Evolutionary conservation across 2,113 vertebrate species (phyloP).

Genomic region (Terrapene triunguis): DNA sequence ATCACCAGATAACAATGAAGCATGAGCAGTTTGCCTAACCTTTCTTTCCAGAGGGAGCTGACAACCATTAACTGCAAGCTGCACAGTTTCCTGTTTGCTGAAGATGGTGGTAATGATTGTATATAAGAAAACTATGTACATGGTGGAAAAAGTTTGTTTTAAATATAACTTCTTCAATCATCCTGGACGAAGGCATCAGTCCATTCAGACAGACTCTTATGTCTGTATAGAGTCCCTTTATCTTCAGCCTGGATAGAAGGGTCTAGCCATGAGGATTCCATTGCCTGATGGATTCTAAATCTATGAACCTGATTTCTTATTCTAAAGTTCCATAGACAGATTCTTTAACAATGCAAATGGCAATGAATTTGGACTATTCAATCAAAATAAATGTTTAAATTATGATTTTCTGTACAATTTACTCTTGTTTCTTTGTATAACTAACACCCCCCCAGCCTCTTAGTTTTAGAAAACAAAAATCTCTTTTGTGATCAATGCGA

Average conservation of each 20-base stretch:
- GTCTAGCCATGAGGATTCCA: not conserved
- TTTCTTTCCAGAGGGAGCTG: not conserved
- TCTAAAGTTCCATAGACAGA: not conserved
- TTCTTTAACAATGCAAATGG: not conserved
- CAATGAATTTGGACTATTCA: not conserved
- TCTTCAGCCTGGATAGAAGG: not conserved
- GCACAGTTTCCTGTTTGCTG: conserved; percentile 6
- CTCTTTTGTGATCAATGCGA: not conserved
- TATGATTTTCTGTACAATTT: not conserved
- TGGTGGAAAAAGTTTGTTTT: not conserved
- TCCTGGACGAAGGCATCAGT: not conserved
- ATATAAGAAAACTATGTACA: not conserved
- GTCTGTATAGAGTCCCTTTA: not conserved
- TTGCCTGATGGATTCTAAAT: not conserved
- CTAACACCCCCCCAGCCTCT: not conserved
- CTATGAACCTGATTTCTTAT: not conserved
- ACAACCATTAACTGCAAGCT: conserved; percentile 25
- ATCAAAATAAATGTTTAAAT: not conserved
- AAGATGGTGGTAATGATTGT: not conserved
- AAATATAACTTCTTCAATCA: not conserved
- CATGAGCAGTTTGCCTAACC: not conserved
- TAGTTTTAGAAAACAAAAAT: not conserved
- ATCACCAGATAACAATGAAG: not conserved
- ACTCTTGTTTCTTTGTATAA: not conserved
- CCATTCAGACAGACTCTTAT: not conserved